Percentiles rank a stretch among this genome's conserved stretches.
Evolutionary conservation across 2,888 invertebrate genomes (phyloP).

Genomic region (Drosophila trichaetosa): DNA sequence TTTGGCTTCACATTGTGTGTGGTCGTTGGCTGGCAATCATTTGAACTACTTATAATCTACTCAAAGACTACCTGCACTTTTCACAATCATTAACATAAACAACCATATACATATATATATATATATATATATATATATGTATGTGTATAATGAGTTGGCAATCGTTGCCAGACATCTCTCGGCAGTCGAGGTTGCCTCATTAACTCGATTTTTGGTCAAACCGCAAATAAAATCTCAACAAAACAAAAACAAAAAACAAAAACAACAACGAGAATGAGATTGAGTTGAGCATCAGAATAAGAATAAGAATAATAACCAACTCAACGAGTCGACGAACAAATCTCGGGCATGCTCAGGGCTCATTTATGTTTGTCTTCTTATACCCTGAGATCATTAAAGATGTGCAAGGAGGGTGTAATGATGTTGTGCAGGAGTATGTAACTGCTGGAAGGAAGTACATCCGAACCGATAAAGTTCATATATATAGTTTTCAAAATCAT

Average conservation of each 20-base stretch:
- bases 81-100: conserved; percentile 77
- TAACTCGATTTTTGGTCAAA: conserved; percentile 69
- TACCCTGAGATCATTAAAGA: not conserved
- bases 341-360: conserved; percentile 50
- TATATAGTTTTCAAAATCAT: not conserved
- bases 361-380: conserved; percentile 51
- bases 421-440: not conserved
- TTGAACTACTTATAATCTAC: conserved; percentile 33
- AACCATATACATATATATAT: conserved; percentile 7
- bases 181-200: conserved; percentile 56
- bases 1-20: conserved; percentile 25
- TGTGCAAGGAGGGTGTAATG: not conserved
- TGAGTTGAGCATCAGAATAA: not conserved
- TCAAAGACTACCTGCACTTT: conserved; percentile 56
- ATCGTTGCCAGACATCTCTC: conserved; percentile 60
- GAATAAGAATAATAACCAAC: conserved; percentile 26
- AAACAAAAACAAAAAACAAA: conserved; percentile 15
- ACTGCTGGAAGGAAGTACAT: not conserved
- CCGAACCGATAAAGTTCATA: not conserved
- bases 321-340: conserved; percentile 33
- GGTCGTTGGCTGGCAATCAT: conserved; percentile 32
- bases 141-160: conserved; percentile 58
- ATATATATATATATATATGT: too few relatives aligned
- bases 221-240: conserved; percentile 61
- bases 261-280: not conserved